Evolutionary conservation across 2,797 vertebrate genomes (phyloP), one percentile per base, ranked within the genome.

Genomic region (Notoglanidium macrostoma): DNA sequence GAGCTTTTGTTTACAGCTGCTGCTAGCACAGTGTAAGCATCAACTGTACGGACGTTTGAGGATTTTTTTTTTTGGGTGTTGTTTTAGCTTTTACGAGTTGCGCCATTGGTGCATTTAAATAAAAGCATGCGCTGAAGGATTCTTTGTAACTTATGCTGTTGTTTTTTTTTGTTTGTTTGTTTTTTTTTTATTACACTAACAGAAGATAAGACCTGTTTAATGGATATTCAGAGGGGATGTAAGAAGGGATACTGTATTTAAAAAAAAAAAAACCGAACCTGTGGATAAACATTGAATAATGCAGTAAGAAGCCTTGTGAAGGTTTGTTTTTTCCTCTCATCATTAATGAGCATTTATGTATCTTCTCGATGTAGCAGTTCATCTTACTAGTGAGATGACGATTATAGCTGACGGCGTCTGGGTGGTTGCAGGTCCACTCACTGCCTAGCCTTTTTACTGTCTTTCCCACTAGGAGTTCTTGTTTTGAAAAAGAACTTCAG

Each of bases 201-300:
- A 80, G 86, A 63, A 81, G 83, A 86, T 85, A 85, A 61, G 67
- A 85, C 85, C 74, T 77, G 87, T 72, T 82, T 83, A 84, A 88
- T 44, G 40, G 26, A 85, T 85, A 40, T 40, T 40, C 40, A 40
- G 40, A 40, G 40, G 40, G 40, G 40, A 40, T 40, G 40, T 91
- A 89, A 87, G 61, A 79, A 89, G 91, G 85, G 89, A 92, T 79
- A 8, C 59, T 78, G 51, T 77, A 89, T 55, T 86, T 92, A 92
- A 93, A 23, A 72, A 80, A 57, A 40, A 40, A 23, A 72, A 80
- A 57, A 40, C 3, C 1, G 0, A 21, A 73, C 40, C 9, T 59
- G 76, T 70, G 59, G 76, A 51, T 32, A 40, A 59, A 68, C 57
- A 17, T 7, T 63, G 46, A 88, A n/a, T 83, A 79, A 80, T 87